Evolutionary conservation across 2,797 vertebrate species (phyloP).

Genomic region (Hybognathus amarus): DNA sequence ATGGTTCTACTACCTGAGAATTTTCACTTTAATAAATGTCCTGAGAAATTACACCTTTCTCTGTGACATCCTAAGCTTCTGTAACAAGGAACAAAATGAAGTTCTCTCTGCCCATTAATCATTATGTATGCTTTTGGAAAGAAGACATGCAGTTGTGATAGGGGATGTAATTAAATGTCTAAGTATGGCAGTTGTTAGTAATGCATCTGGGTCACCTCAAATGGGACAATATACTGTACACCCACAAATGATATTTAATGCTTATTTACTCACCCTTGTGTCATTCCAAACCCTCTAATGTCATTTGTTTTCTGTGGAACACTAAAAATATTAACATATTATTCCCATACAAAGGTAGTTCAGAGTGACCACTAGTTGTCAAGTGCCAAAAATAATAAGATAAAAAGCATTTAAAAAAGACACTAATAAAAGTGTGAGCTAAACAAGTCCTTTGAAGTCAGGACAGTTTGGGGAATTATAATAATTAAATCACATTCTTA

Average conservation of each 20-base stretch:
- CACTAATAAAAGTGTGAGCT: not conserved
- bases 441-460: not conserved
- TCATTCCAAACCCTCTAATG: not conserved
- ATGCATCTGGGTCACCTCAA: not conserved
- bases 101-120: not conserved
- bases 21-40: not conserved
- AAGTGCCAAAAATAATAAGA: not conserved
- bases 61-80: not conserved
- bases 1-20: not conserved
- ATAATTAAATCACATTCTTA: not conserved
- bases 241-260: not conserved
- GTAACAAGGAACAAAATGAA: not conserved
- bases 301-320: not conserved
- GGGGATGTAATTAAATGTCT: too few relatives aligned
- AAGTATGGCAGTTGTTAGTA: not conserved
- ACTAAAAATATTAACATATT: not conserved
- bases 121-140: not conserved
- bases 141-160: not conserved
- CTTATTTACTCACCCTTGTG: not conserved
- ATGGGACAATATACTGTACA: not conserved
- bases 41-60: constrained; percentile 12
- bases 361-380: not conserved
- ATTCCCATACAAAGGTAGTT: not conserved
- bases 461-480: not conserved
- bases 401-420: not conserved